Percentiles rank a stretch among this genome's conserved stretches.
These are phyloP conservation scores for Thaumetopoea pityocampa DNA, from an alignment of 1,140 invertebrate genomes.

Conservation along the genomic window DNA sequence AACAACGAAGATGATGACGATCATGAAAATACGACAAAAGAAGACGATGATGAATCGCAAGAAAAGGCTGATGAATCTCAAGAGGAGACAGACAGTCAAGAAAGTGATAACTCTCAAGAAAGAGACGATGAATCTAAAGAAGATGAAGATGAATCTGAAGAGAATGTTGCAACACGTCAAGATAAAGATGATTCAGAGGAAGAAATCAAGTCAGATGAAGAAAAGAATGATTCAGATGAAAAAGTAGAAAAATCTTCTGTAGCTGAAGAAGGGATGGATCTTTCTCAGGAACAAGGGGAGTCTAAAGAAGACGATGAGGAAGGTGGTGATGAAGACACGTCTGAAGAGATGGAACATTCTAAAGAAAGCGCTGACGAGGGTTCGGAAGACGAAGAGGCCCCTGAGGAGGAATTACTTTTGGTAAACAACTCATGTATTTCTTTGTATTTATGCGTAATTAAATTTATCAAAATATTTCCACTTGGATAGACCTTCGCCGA, in stretches of 20 bases:
- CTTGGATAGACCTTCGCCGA: too few species aligned
- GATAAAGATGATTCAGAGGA: constrained; percentile 19
- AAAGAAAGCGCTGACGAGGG: constrained; percentile 19
- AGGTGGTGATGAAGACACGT: constrained; percentile 25
- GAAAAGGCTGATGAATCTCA: constrained; percentile 65
- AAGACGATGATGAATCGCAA: constrained; percentile 60
- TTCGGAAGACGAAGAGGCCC: constrained; percentile 53
- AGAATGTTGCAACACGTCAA: constrained; percentile 31
- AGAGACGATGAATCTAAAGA: constrained; percentile 51
- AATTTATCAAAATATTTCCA: background rate
- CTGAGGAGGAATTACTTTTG: constrained; percentile 78
- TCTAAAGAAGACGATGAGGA: constrained; percentile 24
- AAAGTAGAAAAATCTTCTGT: constrained; percentile 16
- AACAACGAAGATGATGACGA: constrained; percentile 46
- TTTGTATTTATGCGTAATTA: background rate
- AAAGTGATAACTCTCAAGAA: constrained; percentile 47
- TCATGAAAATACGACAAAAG: constrained; percentile 47
- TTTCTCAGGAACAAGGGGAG: constrained; percentile 34
- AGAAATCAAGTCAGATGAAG: constrained; percentile 22
- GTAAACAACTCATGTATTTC: constrained; percentile 65
- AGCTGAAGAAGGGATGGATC: constrained; percentile 31
- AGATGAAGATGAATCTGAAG: constrained; percentile 42
- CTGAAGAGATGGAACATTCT: constrained; percentile 16
- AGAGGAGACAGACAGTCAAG: constrained; percentile 39
- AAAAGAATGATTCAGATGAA: constrained; percentile 22